Conservation (phyloP, 2,113 vertebrate species). For the Capricornis sumatraensis region DNA sequence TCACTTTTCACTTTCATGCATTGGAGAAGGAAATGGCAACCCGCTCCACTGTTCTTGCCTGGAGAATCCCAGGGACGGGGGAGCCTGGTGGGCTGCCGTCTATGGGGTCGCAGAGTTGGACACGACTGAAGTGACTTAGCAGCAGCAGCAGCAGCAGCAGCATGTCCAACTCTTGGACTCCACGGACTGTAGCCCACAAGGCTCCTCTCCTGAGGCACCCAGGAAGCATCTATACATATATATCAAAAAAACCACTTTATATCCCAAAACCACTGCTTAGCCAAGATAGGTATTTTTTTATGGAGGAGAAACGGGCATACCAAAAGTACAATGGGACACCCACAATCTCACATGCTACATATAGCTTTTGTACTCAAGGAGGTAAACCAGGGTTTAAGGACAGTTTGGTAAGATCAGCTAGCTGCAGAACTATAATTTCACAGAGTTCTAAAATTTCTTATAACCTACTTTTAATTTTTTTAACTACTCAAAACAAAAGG, state of each 20-base stretch:
- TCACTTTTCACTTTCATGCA: too few relatives aligned
- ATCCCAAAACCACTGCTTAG: slow-evolving; percentile 10
- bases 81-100: too few relatives aligned
- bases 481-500: slow-evolving; percentile 46
- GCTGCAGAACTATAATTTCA: slow-evolving; percentile 66
- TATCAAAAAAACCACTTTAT: background rate
- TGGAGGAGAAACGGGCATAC: slow-evolving; percentile 46
- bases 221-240: background rate
- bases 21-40: too few relatives aligned
- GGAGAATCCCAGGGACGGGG: too few relatives aligned
- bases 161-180: background rate
- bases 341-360: background rate
- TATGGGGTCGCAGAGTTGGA: too few relatives aligned
- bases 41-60: too few relatives aligned
- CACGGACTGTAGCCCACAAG: background rate
- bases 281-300: slow-evolving; percentile 38
- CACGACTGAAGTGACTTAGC: too few relatives aligned
- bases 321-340: background rate
- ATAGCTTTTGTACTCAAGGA: slow-evolving; percentile 47
- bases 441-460: slow-evolving; percentile 70
- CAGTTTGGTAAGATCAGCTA: slow-evolving; percentile 66
- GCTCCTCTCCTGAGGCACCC: background rate
- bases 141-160: background rate
- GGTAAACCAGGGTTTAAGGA: slow-evolving; percentile 66
- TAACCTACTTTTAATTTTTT: slow-evolving; percentile 38